These are phyloP conservation scores for Rugalucina vietnamica DNA, from an alignment of 2,888 invertebrate species.

Conservation along the genomic window DNA sequence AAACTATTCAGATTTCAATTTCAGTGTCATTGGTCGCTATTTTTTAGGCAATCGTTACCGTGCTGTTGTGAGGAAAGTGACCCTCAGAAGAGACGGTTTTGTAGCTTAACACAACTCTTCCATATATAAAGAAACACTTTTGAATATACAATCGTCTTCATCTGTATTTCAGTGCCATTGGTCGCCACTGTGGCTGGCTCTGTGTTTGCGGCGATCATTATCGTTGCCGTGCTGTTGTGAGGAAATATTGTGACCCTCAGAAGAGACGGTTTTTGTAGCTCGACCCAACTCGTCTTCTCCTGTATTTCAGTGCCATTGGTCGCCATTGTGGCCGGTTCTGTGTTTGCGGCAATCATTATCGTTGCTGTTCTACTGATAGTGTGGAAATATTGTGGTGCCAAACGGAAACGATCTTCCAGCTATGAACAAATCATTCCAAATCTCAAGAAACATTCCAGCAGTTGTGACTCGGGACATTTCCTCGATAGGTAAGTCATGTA, in stretches of 20 bases:
- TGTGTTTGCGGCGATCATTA: slow-evolving; percentile 55
- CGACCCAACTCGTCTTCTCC: not conserved
- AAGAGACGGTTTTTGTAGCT: not conserved
- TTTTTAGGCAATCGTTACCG: too few relatives aligned
- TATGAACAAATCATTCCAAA: slow-evolving; percentile 67
- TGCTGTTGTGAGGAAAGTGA: too few relatives aligned
- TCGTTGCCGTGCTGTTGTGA: not conserved
- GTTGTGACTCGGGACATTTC: not conserved
- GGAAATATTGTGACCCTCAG: not conserved
- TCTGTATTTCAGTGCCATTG: slow-evolving; percentile 68
- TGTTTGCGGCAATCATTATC: slow-evolving; percentile 56
- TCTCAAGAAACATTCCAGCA: not conserved
- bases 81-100: too few relatives aligned
- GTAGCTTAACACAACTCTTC: too few relatives aligned
- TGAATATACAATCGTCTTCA: too few relatives aligned
- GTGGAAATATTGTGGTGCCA: slow-evolving; percentile 62
- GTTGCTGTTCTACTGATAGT: slow-evolving; percentile 55
- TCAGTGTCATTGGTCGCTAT: too few relatives aligned
- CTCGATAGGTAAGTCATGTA: too few relatives aligned
- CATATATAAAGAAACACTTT: too few relatives aligned
- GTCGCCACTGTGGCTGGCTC: slow-evolving; percentile 64
- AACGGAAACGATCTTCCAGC: slow-evolving; percentile 56
- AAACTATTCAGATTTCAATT: too few relatives aligned
- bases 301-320: slow-evolving; percentile 65
- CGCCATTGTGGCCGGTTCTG: slow-evolving; percentile 63